Evolutionary conservation across 1,140 invertebrate genomes (phyloP).

Genomic region (Telenomus remus): DNA sequence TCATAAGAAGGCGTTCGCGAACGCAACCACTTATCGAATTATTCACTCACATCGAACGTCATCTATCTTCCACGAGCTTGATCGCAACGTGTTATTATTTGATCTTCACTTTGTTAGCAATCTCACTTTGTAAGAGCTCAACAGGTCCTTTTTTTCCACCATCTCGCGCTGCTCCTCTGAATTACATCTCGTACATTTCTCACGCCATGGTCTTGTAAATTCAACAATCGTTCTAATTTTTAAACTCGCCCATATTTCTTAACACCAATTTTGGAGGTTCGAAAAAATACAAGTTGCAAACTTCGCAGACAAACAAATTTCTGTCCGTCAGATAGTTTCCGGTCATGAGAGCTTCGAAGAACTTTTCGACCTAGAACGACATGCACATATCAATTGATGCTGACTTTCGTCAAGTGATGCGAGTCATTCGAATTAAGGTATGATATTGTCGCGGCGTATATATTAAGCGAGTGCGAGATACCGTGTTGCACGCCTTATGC

Average conservation of each 20-base stretch:
- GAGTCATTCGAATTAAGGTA: slow-evolving; percentile 47
- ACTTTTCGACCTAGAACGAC: slow-evolving; percentile 64
- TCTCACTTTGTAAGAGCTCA: slow-evolving; percentile 66
- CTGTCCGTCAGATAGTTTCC: no score
- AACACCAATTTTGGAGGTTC: no score
- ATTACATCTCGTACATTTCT: slow-evolving; percentile 67
- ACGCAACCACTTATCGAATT: slow-evolving; percentile 71
- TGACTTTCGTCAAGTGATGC: slow-evolving; percentile 52
- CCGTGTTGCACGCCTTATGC: slow-evolving; percentile 6
- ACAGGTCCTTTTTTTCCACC: slow-evolving; percentile 44
- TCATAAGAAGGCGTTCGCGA: slow-evolving; percentile 48
- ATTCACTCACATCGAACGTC: slow-evolving; percentile 73
- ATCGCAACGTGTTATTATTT: slow-evolving; percentile 75
- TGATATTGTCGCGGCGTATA: slow-evolving; percentile 26
- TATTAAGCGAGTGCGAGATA: slow-evolving; percentile 16
- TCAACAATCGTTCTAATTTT: slow-evolving; percentile 22
- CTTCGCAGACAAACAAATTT: no score
- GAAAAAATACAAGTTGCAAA: no score
- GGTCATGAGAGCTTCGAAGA: slow-evolving; percentile 70
- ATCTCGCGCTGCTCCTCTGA: slow-evolving; percentile 67
- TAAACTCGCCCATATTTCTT: no score
- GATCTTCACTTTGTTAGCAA: slow-evolving; percentile 75
- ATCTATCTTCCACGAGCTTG: slow-evolving; percentile 70
- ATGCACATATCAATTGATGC: slow-evolving; percentile 75
- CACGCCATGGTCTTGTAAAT: slow-evolving; percentile 32